A percentile compares a stretch with the other conserved stretches of the same genome.
Conservation (phyloP, 2,888 invertebrate species). For the Congeria kusceri region DNA sequence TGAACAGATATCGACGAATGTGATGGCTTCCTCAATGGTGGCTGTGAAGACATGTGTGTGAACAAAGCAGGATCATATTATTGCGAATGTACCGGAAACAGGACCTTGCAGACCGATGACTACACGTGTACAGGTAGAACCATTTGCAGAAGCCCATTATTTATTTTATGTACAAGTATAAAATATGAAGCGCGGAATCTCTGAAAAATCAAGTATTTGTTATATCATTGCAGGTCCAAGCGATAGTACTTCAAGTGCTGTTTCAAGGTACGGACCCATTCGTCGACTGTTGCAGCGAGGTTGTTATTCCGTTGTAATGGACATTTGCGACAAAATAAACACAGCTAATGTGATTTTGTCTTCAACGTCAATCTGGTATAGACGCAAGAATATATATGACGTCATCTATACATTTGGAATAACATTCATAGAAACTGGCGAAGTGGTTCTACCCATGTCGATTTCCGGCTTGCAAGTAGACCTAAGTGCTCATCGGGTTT, state of each 20-base stretch:
- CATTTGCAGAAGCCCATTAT: no score
- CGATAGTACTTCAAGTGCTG: no score
- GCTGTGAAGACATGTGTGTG: constrained; percentile 31
- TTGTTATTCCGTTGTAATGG: constrained; percentile 13
- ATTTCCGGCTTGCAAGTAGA: constrained; percentile 24
- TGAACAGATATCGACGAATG: constrained; percentile 44
- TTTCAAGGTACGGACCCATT: not conserved
- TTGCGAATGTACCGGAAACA: constrained; percentile 15
- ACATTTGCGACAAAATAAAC: constrained; percentile 20
- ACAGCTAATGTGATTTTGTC: constrained; percentile 12
- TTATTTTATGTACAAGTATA: no score
- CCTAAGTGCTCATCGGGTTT: not conserved
- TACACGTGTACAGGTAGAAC: constrained; percentile 1
- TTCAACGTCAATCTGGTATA: constrained; percentile 38
- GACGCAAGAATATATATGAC: not conserved
- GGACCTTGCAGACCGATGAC: constrained; percentile 6
- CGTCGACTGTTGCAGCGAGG: constrained; percentile 13
- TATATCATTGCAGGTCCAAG: no score
- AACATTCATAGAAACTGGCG: constrained; percentile 21
- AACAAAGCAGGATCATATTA: constrained; percentile 17
- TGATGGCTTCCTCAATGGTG: constrained; percentile 16
- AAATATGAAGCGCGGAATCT: no score
- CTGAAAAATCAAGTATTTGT: no score
- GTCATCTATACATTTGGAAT: constrained; percentile 27
- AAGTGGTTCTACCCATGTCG: constrained; percentile 24